phyloP scores from a whole-genome alignment of 2,113 vertebrate species.

The Lepus americanus region DNA sequence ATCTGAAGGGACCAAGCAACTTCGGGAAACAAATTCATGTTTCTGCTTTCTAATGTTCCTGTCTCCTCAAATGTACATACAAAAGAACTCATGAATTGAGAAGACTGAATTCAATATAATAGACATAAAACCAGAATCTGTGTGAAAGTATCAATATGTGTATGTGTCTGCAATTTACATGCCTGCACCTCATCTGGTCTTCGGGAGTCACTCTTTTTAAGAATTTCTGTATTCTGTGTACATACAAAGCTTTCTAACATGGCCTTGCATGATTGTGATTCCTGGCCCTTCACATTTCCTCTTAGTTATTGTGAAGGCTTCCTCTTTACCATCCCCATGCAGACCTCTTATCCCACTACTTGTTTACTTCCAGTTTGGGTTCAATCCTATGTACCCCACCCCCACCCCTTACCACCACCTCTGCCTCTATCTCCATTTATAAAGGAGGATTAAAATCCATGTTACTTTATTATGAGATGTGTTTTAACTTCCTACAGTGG shows the following conservation, averaged over 20 bases:
- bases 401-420: fast-evolving
- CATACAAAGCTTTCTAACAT: not conserved
- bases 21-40: not conserved
- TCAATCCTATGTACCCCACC: not conserved
- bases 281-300: not conserved
- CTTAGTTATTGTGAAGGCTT: not conserved
- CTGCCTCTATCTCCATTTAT: not conserved
- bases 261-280: not conserved
- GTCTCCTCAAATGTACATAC: not conserved
- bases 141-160: not conserved
- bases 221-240: not conserved
- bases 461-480: not conserved
- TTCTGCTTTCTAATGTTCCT: not conserved
- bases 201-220: not conserved
- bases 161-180: not conserved
- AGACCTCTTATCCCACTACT: too few relatives aligned
- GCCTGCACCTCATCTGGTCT: not conserved
- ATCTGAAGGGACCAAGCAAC: not conserved
- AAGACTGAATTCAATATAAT: not conserved
- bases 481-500: not conserved
- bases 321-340: not conserved
- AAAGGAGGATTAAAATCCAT: constrained; percentile 10
- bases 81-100: not conserved
- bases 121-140: not conserved
- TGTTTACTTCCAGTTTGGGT: not conserved